phyloP scores from a whole-genome alignment of 2,888 invertebrate species.

The Caenorhabditis plicata region DNA sequence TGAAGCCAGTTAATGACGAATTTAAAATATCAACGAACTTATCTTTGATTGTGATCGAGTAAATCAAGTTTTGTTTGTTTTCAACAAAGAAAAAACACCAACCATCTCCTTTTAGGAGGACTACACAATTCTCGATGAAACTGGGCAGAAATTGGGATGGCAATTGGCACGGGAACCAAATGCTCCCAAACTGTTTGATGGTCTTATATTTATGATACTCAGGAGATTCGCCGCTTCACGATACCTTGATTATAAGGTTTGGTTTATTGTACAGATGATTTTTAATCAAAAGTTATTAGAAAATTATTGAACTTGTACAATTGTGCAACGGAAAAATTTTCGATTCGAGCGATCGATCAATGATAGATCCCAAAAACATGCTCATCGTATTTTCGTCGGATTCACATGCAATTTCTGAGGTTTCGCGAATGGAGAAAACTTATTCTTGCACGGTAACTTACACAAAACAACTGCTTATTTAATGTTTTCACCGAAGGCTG shows the following conservation, averaged over 20 bases:
- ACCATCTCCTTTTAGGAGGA: too few relatives aligned
- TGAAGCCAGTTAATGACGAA: too few relatives aligned
- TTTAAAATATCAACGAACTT: not conserved
- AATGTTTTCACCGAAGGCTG: not conserved
- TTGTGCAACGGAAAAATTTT: slow-evolving; percentile 24
- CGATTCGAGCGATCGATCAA: slow-evolving; percentile 7
- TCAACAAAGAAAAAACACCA: too few relatives aligned
- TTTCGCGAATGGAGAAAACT: slow-evolving; percentile 7
- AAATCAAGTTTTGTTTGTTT: not conserved
- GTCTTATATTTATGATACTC: slow-evolving; percentile 21
- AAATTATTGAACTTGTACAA: slow-evolving; percentile 26
- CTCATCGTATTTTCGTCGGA: slow-evolving; percentile 25
- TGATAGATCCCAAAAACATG: slow-evolving; percentile 13
- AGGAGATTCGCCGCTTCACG: slow-evolving; percentile 13
- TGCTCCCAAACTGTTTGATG: slow-evolving; percentile 9
- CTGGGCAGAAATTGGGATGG: slow-evolving; percentile 14
- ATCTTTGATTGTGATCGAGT: not conserved
- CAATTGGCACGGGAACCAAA: slow-evolving; percentile 8
- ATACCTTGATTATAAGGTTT: slow-evolving; percentile 21
- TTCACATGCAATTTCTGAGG: slow-evolving; percentile 16
- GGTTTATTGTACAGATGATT: not conserved
- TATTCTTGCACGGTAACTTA: slow-evolving; percentile 14
- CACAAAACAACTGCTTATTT: not conserved
- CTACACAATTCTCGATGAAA: too few relatives aligned
- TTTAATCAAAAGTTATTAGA: slow-evolving; percentile 3